Evolutionary conservation across 2,888 invertebrate species (phyloP).

Genomic region (Nezara viridula): DNA sequence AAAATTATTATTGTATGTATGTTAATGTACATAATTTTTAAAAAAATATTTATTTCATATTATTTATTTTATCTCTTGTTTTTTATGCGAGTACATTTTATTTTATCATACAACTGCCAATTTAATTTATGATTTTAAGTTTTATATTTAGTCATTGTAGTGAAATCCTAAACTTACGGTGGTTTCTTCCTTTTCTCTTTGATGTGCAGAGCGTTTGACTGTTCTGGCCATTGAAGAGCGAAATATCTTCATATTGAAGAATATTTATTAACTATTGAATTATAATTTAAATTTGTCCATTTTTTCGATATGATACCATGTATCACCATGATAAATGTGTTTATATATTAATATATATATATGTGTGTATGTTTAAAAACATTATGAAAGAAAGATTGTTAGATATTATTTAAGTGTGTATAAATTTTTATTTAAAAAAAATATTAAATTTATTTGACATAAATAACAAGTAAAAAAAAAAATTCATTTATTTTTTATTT

Average conservation of each 20-base stretch:
- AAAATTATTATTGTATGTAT: slow-evolving; percentile 59
- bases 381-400: slow-evolving; percentile 54
- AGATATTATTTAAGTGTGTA: background rate
- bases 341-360: slow-evolving; percentile 68
- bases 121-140: slow-evolving; percentile 10
- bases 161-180: slow-evolving; percentile 57
- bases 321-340: slow-evolving; percentile 71
- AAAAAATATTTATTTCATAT: slow-evolving; percentile 65
- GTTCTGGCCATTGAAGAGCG: slow-evolving; percentile 61
- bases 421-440: slow-evolving; percentile 27
- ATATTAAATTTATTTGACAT: background rate
- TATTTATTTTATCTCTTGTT: slow-evolving; percentile 7
- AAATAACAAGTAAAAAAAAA: background rate
- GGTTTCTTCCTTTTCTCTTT: slow-evolving; percentile 62
- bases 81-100: background rate
- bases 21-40: slow-evolving; percentile 64
- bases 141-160: slow-evolving; percentile 51
- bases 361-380: slow-evolving; percentile 65
- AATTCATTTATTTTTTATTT: background rate
- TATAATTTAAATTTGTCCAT: slow-evolving; percentile 63
- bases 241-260: slow-evolving; percentile 66
- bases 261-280: slow-evolving; percentile 68
- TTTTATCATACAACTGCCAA: slow-evolving; percentile 43
- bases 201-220: slow-evolving; percentile 60
- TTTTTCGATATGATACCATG: slow-evolving; percentile 69